Conservation (phyloP, 2,797 vertebrate genomes). For the Rhynchonycteris naso region DNA sequence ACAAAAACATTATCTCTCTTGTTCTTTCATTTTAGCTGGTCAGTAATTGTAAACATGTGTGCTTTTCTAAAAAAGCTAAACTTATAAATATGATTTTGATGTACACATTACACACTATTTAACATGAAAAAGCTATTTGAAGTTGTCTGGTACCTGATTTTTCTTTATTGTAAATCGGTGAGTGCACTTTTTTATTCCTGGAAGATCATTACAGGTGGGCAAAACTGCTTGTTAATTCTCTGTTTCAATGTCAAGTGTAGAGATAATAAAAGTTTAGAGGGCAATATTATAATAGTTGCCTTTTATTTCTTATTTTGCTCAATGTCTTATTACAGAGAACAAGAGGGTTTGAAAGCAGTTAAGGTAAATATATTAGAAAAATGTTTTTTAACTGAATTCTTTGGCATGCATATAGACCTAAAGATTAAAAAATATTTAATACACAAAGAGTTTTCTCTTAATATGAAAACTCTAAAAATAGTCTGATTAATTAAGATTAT, state of each 20-base stretch:
- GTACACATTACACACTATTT: background rate
- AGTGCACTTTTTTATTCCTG: background rate
- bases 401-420: conserved; percentile 55
- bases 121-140: conserved; percentile 50
- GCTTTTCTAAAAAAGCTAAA: conserved; percentile 33
- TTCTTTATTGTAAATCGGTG: conserved; percentile 44
- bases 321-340: conserved; percentile 47
- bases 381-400: conserved; percentile 48
- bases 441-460: conserved; percentile 28
- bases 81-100: conserved; percentile 41
- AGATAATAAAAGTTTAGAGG: conserved; percentile 48
- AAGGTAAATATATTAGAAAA: conserved; percentile 56
- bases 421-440: conserved; percentile 63
- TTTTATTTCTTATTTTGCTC: conserved; percentile 54
- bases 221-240: conserved; percentile 38
- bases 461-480: conserved; percentile 60
- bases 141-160: conserved; percentile 46
- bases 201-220: background rate
- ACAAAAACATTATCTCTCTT: conserved; percentile 17
- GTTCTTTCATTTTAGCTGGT: conserved; percentile 18
- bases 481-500: conserved; percentile 44
- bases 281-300: conserved; percentile 47
- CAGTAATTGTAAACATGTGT: conserved; percentile 18
- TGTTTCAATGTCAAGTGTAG: background rate
- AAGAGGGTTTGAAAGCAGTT: conserved; percentile 54